phyloP scores from a whole-genome alignment of 2,888 invertebrate genomes.

The Eupithecia insigniata region DNA sequence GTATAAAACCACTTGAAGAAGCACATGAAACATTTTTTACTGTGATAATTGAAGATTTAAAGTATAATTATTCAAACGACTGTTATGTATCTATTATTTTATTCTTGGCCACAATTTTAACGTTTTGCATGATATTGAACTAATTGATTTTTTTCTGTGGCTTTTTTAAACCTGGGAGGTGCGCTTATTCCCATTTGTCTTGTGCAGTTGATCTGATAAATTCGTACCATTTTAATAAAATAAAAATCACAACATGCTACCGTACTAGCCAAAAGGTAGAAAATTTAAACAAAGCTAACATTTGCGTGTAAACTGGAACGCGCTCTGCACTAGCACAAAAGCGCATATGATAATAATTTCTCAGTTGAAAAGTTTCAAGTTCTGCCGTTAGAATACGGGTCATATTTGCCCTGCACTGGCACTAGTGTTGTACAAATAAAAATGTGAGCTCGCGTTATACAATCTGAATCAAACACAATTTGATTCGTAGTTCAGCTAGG shows the following conservation, averaged over 20 bases:
- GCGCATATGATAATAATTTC: conserved; percentile 49
- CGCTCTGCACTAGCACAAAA: conserved; percentile 40
- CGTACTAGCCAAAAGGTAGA: conserved; percentile 23
- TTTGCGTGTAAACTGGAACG: conserved; percentile 36
- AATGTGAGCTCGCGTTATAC: background rate
- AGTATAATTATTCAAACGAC: too few relatives aligned
- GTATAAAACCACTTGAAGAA: too few relatives aligned
- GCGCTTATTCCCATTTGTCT: too few relatives aligned
- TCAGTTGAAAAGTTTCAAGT: conserved; percentile 46
- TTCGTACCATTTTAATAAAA: background rate
- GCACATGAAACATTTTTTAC: too few relatives aligned
- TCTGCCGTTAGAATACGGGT: conserved; percentile 23
- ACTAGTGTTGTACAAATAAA: conserved; percentile 43
- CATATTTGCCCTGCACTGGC: conserved; percentile 29
- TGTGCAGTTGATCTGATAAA: too few relatives aligned
- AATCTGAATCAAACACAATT: conserved; percentile 2
- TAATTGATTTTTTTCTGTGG: too few relatives aligned
- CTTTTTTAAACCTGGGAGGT: too few relatives aligned
- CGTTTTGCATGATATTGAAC: too few relatives aligned
- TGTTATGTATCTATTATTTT: too few relatives aligned
- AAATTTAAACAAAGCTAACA: conserved; percentile 36
- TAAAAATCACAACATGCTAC: background rate
- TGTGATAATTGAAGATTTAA: too few relatives aligned
- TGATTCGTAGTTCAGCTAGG: background rate
- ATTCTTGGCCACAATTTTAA: too few relatives aligned